Base-by-base conservation (phyloP, 2,113 vertebrate genomes). In the Symphodus melops region DNA sequence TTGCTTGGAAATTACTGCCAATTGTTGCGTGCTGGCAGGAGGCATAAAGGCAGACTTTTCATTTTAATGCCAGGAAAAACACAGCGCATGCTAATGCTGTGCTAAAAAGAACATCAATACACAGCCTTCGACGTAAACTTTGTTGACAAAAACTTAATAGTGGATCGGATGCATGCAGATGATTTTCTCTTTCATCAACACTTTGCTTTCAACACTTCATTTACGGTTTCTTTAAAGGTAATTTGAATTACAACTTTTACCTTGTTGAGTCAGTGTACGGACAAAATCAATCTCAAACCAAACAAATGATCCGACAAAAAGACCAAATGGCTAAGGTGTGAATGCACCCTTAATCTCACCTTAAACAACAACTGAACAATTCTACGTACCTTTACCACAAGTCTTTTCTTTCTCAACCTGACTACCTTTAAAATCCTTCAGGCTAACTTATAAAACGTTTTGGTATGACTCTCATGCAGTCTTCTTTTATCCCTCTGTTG, bases 1-100 rank as follows among this genome's bases (percentile, higher is more conserved):
- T 77, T 68, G 54, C 77, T 68, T 71, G 33, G 52, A 84, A 88
- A 83, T 77, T 60, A 78, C 65, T 61, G 57, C 68, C 74, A 71
- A 51, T 55, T 71, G 57, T 60, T 53, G 25, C 1, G 0, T 4
- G 11, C 28, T 63, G 67, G 72, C 63, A 77, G 71, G 58, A 73
- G 41, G 8, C 37, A 57, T 9, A 11, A 62, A 56, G 58, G 63
- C 64, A 66, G 56, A 55, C 78, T 49, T 61, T 61, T 76, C 16
- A 11, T 58, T 79, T 85, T 65, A 68, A 66, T n/a, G 56, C 17
- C 49, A 20, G 63, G 57, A 75, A 28, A 21, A 59, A 58, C 70
- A 65, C 17, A 58, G 9, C 5, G 14, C 44, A 10, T 62, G 57
- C 53, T 9, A 12, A 62, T 21, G 12, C 13, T n/a, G 41, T 67